A percentile compares a stretch with the other conserved stretches of the same genome.
Conservation (phyloP, 2,888 invertebrate genomes). For the Pterostichus madidus region DNA sequence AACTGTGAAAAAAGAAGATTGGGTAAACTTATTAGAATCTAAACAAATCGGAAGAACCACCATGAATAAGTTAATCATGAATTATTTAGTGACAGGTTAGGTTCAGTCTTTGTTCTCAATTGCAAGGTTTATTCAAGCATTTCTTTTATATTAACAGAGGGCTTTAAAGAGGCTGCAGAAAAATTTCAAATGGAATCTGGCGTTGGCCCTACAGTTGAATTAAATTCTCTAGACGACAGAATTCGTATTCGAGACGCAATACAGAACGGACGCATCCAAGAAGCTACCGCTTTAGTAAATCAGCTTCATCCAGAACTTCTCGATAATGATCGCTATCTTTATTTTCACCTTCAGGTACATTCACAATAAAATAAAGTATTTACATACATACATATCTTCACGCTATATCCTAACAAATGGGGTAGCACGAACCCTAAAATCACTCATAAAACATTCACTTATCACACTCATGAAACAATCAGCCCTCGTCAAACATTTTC, state of each 20-base stretch:
- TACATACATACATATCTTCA: too few relatives aligned
- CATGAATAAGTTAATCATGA: constrained; percentile 99
- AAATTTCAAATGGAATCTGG: constrained; percentile 98
- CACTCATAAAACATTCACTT: too few relatives aligned
- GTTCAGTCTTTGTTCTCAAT: constrained; percentile 36
- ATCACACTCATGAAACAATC: too few relatives aligned
- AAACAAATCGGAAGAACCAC: constrained; percentile 92
- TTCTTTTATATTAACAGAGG: constrained; percentile 81
- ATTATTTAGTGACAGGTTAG: constrained; percentile 97
- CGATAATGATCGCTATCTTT: constrained; percentile 96
- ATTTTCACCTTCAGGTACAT: constrained; percentile 93
- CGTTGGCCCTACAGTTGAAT: constrained; percentile 86
- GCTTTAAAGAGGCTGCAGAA: constrained; percentile 97
- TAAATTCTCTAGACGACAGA: constrained; percentile 93
- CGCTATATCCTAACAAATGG: too few relatives aligned
- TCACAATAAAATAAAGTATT: constrained; percentile 71
- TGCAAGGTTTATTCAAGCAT: constrained; percentile 17
- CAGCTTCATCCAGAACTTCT: constrained; percentile 95
- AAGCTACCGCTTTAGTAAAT: constrained; percentile 96
- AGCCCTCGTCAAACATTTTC: too few relatives aligned
- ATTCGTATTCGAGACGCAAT: constrained; percentile 96
- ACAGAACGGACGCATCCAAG: constrained; percentile 94
- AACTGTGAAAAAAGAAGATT: constrained; percentile 83
- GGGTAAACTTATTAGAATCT: constrained; percentile 86
- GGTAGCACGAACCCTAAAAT: too few relatives aligned